Percentiles rank a stretch among this genome's conserved stretches.
Conservation (phyloP, 2,113 vertebrate species). For the Rhinolophus ferrumequinum region DNA sequence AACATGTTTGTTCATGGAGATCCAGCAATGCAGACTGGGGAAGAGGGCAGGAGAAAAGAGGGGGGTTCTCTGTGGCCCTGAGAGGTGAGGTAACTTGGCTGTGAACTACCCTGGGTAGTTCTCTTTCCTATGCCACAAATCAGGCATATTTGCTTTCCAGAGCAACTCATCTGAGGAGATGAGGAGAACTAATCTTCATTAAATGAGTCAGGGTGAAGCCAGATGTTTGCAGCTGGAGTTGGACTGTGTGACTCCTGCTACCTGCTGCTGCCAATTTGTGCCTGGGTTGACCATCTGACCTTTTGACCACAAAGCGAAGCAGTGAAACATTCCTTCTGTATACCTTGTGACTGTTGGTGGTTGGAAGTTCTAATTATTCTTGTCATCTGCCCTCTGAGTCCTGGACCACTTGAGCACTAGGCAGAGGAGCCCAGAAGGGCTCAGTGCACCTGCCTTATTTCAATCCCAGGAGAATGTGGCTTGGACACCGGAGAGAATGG, state of each 20-base stretch:
- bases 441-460: background rate
- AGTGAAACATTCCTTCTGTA: background rate
- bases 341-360: background rate
- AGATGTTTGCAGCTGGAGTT: constrained; percentile 56
- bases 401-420: background rate
- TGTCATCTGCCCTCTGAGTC: background rate
- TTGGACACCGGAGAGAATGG: background rate
- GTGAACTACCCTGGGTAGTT: background rate
- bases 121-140: background rate
- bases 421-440: background rate
- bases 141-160: background rate
- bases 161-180: background rate
- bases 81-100: background rate
- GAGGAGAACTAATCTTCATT: background rate
- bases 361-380: background rate
- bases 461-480: background rate
- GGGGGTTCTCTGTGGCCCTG: background rate
- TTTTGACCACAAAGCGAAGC: background rate
- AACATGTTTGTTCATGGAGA: background rate
- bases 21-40: background rate
- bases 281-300: background rate
- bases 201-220: background rate
- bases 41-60: background rate
- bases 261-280: constrained; percentile 14
- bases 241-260: background rate